Conservation (phyloP, 2,113 vertebrate genomes). For the Harpagus bidentatus region DNA sequence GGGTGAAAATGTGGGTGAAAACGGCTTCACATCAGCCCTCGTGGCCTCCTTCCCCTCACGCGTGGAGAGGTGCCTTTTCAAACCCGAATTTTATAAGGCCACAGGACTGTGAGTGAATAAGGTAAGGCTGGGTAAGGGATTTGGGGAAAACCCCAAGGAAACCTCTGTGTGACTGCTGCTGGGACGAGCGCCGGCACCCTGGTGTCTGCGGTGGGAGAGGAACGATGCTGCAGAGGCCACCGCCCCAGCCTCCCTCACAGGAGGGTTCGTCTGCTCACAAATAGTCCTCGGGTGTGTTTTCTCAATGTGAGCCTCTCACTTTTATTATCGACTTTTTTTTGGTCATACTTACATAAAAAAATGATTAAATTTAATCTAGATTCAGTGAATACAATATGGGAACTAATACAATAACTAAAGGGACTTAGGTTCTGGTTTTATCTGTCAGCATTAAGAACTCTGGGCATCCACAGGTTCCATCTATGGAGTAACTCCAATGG, state of each 20-base stretch:
- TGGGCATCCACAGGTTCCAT: not conserved
- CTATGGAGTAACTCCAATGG: not conserved
- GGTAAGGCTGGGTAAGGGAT: not conserved
- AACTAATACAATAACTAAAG: not conserved
- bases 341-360: not conserved
- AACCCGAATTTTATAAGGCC: no score
- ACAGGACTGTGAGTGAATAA: no score
- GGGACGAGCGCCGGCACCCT: accelerated
- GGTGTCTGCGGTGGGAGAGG: not conserved
- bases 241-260: accelerated
- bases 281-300: not conserved
- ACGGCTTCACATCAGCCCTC: no score
- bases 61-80: not conserved
- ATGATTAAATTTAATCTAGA: not conserved
- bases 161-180: accelerated
- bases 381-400: not conserved
- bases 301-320: not conserved
- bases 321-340: not conserved
- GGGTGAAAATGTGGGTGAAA: accelerated
- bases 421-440: not conserved
- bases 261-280: not conserved
- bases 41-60: not conserved
- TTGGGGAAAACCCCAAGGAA: not conserved
- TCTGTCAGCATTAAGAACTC: not conserved
- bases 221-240: not conserved